Conservation (phyloP, 2,797 vertebrate species). For the Coendou prehensilis region DNA sequence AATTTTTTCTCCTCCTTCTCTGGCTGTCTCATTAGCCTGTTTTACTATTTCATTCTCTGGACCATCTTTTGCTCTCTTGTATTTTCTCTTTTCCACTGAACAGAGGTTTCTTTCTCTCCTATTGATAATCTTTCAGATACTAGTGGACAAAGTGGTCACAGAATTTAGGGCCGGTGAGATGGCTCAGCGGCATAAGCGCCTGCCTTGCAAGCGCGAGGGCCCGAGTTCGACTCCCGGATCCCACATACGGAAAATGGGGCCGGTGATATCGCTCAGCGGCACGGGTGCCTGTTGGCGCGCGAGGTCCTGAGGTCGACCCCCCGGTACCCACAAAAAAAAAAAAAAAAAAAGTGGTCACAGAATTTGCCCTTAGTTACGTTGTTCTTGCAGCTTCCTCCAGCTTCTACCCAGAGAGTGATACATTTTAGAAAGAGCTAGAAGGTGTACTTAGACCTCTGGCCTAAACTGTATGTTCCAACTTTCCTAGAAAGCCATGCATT, state of each 20-base stretch:
- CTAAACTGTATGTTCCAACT: neutral
- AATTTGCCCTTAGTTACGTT: constrained; percentile 3
- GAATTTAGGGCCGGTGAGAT: too few relatives aligned
- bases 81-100: constrained; percentile 52
- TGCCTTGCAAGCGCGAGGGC: too few relatives aligned
- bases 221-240: too few relatives aligned
- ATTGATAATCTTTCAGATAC: neutral
- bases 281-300: too few relatives aligned
- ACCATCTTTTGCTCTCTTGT: neutral
- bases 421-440: constrained; percentile 2
- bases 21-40: neutral
- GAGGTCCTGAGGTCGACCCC: too few relatives aligned
- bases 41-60: neutral
- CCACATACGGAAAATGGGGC: too few relatives aligned
- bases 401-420: constrained; percentile 15
- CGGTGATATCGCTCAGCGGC: too few relatives aligned
- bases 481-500: neutral
- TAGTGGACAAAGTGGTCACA: neutral
- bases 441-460: neutral
- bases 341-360: neutral
- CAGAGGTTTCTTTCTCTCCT: neutral
- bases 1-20: neutral
- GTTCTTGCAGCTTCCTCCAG: neutral
- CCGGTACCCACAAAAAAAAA: too few relatives aligned
- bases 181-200: too few relatives aligned